These are phyloP conservation scores for Antheraea mylitta DNA, from an alignment of 1,140 invertebrate genomes.

Conservation along the genomic window DNA sequence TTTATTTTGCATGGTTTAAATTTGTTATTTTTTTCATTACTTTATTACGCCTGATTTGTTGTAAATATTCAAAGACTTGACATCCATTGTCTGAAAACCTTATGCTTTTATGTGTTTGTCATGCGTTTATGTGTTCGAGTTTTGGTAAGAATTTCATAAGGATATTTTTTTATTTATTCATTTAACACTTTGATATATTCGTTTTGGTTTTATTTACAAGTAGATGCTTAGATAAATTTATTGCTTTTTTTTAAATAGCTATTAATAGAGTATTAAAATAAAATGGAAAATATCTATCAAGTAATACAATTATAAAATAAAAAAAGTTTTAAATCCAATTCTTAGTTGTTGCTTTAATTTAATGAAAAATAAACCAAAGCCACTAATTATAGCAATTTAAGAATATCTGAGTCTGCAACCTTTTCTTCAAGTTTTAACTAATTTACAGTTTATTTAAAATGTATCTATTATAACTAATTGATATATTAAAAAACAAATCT, in stretches of 20 bases:
- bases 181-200: neutral
- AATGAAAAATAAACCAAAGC: no score
- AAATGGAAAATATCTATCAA: no score
- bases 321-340: no score
- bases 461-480: no score
- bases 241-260: neutral
- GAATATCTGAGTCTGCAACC: no score
- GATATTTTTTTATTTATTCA: neutral
- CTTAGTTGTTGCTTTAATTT: no score
- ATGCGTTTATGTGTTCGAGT: neutral
- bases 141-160: neutral
- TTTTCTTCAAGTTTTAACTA: no score
- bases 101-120: conserved; percentile 29
- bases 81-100: conserved; percentile 71
- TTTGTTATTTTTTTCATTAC: neutral
- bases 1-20: neutral
- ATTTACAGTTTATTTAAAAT: no score
- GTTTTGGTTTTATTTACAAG: neutral
- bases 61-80: conserved; percentile 34
- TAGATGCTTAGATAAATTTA: neutral
- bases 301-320: no score
- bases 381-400: no score
- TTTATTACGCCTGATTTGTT: conserved; percentile 19
- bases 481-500: no score
- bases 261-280: no score